A percentile compares a stretch with the other conserved stretches of the same genome.
These are phyloP conservation scores for Rhabdomys dilectus DNA, from an alignment of 2,113 vertebrate species.

Conservation along the genomic window DNA sequence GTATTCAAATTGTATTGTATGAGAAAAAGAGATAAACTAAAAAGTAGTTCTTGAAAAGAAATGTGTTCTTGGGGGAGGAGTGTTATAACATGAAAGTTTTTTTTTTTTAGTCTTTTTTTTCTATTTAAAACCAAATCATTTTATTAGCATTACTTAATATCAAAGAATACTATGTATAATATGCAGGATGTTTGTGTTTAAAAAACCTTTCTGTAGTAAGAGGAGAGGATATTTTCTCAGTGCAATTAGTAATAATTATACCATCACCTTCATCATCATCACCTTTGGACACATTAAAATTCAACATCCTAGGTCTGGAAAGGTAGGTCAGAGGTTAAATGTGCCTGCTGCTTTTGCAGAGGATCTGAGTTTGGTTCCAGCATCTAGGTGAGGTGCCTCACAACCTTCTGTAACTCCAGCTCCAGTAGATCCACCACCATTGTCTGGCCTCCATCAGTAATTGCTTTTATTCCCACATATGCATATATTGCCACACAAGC, in stretches of 20 bases:
- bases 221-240: not conserved
- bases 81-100: too few species aligned
- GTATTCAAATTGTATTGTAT: not conserved
- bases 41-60: too few species aligned
- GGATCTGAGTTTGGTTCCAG: not conserved
- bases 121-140: too few species aligned
- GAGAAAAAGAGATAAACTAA: not conserved
- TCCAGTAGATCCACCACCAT: not conserved
- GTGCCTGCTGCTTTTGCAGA: not conserved
- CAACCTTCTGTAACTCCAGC: not conserved
- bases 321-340: not conserved
- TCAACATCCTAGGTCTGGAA: not conserved
- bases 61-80: too few species aligned
- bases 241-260: not conserved
- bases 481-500: not conserved
- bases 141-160: too few species aligned
- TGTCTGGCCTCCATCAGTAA: not conserved
- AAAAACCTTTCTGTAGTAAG: not conserved
- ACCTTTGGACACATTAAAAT: not conserved
- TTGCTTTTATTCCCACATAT: not conserved
- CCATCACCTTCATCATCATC: too few species aligned
- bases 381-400: too few species aligned
- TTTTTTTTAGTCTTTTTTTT: too few species aligned
- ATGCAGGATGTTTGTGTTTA: not conserved
- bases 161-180: not conserved